Conservation (phyloP, 2,113 vertebrate species). For the Oenanthe oenanthe region DNA sequence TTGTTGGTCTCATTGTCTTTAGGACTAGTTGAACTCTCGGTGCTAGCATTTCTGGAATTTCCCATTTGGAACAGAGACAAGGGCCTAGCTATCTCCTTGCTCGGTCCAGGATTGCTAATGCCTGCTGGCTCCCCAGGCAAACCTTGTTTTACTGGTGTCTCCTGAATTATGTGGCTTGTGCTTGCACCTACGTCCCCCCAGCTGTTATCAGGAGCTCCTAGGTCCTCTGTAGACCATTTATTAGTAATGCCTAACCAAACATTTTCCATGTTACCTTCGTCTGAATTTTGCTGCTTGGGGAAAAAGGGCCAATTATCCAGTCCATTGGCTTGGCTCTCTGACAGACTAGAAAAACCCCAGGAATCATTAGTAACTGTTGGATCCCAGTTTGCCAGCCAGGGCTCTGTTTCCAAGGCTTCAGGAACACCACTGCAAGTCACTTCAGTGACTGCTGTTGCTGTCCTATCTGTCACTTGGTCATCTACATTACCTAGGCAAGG, state of each 20-base stretch:
- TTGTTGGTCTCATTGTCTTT: conserved; percentile 88
- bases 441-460: not conserved
- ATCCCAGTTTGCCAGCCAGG: conserved; percentile 74
- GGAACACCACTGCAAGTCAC: conserved; percentile 23
- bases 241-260: conserved; percentile 72
- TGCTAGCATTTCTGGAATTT: conserved; percentile 73
- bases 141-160: conserved; percentile 36
- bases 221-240: conserved; percentile 68
- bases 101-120: conserved; percentile 12
- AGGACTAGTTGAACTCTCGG: conserved; percentile 74
- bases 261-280: conserved; percentile 47
- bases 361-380: conserved; percentile 61
- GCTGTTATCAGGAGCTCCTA: conserved; percentile 39
- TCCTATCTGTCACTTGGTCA: conserved; percentile 17
- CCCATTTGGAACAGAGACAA: conserved; percentile 62
- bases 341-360: conserved; percentile 63
- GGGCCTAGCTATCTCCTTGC: conserved; percentile 54
- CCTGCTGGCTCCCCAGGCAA: conserved; percentile 6
- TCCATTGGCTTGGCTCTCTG: conserved; percentile 64
- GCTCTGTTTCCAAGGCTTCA: conserved; percentile 63
- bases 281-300: conserved; percentile 47
- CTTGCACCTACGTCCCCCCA: conserved; percentile 47
- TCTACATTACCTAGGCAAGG: conserved; percentile 20
- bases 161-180: conserved; percentile 48
- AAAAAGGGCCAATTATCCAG: conserved; percentile 73